phyloP scores from a whole-genome alignment of 2,113 vertebrate species.

The Macaca nemestrina region DNA sequence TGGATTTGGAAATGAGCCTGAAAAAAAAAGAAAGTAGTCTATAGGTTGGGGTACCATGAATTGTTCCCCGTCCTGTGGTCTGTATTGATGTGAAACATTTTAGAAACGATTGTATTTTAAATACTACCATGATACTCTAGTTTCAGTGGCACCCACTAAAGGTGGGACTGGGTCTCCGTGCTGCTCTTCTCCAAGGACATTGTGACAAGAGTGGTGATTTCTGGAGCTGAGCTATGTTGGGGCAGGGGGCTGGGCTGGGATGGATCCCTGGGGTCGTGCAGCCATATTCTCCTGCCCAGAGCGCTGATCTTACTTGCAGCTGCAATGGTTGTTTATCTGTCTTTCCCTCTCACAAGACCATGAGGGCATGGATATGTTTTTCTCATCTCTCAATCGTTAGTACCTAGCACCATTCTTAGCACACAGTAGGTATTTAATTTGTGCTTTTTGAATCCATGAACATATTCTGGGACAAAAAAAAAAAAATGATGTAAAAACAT shows the following conservation, averaged over 20 bases:
- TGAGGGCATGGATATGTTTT: neutral
- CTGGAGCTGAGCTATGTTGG: neutral
- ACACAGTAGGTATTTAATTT: neutral
- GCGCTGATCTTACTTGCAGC: neutral
- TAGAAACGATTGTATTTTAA: neutral
- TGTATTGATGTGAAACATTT: neutral
- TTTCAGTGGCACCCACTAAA: neutral
- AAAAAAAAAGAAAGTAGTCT: neutral
- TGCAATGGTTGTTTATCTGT: neutral
- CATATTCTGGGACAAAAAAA: neutral
- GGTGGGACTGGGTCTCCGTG: neutral
- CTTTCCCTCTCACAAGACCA: neutral
- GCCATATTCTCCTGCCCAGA: neutral
- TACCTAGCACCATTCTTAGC: neutral
- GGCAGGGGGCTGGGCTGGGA: neutral
- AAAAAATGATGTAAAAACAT: neutral
- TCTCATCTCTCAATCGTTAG: neutral
- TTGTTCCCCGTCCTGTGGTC: neutral
- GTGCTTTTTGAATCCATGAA: neutral
- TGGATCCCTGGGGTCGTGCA: neutral
- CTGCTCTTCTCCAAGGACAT: neutral
- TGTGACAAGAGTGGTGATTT: neutral
- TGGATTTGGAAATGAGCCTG: neutral
- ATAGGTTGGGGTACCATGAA: neutral
- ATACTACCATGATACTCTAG: neutral